Evolutionary conservation across 2,888 invertebrate genomes (phyloP).

Genomic region (Stenichneumon culpator): DNA sequence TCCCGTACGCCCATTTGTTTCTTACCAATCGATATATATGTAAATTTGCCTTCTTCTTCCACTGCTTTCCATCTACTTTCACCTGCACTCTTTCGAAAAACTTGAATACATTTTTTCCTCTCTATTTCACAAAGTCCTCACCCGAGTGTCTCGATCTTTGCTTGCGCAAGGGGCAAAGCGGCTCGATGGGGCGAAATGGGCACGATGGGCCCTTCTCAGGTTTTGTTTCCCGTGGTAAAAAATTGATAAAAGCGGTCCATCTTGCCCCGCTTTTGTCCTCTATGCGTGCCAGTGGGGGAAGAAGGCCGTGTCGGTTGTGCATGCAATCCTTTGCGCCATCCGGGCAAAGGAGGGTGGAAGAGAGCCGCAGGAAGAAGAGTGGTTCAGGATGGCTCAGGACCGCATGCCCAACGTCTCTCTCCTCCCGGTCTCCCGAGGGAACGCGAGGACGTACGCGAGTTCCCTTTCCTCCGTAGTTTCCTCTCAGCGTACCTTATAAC

Average conservation of each 20-base stretch:
- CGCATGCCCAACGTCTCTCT: slow-evolving; percentile 54
- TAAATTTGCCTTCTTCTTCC: no score
- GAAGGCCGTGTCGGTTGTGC: slow-evolving; percentile 9
- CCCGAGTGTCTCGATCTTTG: no score
- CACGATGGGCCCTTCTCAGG: no score
- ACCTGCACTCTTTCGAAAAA: no score
- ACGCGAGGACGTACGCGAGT: slow-evolving; percentile 51
- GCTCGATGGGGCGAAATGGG: no score
- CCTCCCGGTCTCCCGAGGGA: slow-evolving; percentile 54
- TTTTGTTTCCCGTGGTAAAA: background rate
- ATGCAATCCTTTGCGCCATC: slow-evolving; percentile 25
- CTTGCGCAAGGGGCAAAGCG: no score
- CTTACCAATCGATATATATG: no score
- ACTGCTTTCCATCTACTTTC: no score
- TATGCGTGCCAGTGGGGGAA: background rate
- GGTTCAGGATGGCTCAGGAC: slow-evolving; percentile 43
- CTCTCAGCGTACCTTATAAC: slow-evolving; percentile 47
- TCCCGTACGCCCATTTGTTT: no score
- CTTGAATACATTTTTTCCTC: no score
- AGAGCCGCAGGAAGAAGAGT: slow-evolving; percentile 13
- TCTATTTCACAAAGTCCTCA: no score
- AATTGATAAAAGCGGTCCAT: background rate
- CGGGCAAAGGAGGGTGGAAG: background rate
- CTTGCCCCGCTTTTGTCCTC: background rate
- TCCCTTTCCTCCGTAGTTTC: slow-evolving; percentile 24